Base-by-base conservation (phyloP, 2,113 vertebrate genomes). In the Oenanthe oenanthe region DNA sequence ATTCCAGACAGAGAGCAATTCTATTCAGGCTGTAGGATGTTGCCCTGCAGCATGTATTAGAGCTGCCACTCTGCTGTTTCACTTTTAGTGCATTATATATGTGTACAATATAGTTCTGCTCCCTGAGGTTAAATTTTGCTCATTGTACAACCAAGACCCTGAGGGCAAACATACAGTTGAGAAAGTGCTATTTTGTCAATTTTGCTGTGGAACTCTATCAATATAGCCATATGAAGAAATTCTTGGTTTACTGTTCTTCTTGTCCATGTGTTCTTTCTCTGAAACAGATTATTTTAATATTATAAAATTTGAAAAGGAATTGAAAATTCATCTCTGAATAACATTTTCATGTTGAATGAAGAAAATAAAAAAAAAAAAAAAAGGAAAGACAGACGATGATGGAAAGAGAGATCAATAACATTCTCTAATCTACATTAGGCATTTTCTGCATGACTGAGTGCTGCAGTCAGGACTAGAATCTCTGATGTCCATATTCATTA, bases 1-100 rank as follows among this genome's bases (percentile, higher is more conserved):
- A 97, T 97, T 98, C 73, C 65, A 83, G 77, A 89, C 21, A 4
- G 47, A 96, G 86, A 95, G 62, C 88, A 97, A 96, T 96, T 96
- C 84, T 13, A 65, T 58, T 94, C 74, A 93, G 84, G 86, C 68
- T 82, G 72, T 40, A 90, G 17, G 70, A 95, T 94, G 96, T 89
- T 96, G 94, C 97, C 94, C 94, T 74, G 36, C 93, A 95, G 96
- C 95, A 93, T 66, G 22, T 76, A 96, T 98, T 95, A 96, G 90
- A 96, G 72, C 79, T 88, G 87, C 91, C 80, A 13, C 58, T 96
- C 88, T 88, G 25, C 76, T 50, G 17, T 75, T 97, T 74, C 68
- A 84, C 93, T 96, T 94, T 68, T 66, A 93, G 89, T 65, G 65
- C 85, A 78, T 96, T 96, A 91, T 88, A 88, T 88, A 85, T 92